A percentile compares a stretch with the other conserved stretches of the same genome.
phyloP scores from a whole-genome alignment of 2,797 vertebrate genomes.

The Takifugu ocellatus region DNA sequence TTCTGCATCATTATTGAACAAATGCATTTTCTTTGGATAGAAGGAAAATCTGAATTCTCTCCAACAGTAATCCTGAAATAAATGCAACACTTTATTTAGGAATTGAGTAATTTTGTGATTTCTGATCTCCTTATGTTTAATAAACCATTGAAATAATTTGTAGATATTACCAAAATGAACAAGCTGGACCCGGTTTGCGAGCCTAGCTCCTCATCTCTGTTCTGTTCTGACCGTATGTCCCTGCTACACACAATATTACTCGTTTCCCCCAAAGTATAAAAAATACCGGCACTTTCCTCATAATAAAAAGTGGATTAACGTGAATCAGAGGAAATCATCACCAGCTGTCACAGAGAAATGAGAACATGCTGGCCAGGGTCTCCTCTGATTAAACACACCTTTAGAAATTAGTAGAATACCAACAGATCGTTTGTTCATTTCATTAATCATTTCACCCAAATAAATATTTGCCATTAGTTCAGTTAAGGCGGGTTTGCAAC shows the following conservation, averaged over 20 bases:
- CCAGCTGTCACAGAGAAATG: conserved; percentile 98
- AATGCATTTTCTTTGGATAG: too few species aligned
- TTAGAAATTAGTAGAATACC: conserved; percentile 81
- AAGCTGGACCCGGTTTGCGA: conserved; percentile 16
- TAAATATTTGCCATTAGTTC: not conserved
- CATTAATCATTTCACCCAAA: not conserved
- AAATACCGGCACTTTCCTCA: conserved; percentile 90
- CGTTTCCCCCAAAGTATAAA: conserved; percentile 83
- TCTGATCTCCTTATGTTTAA: conserved; percentile 12
- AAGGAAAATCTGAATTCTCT: too few species aligned
- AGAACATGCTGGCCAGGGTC: conserved; percentile 84
- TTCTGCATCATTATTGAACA: too few species aligned
- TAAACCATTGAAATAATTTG: conserved; percentile 13
- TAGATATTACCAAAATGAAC: not conserved
- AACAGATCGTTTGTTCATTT: conserved; percentile 28
- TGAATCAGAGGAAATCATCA: conserved; percentile 90
- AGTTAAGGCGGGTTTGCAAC: not conserved
- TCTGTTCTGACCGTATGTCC: conserved; percentile 73
- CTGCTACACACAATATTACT: conserved; percentile 75
- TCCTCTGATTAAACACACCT: conserved; percentile 86
- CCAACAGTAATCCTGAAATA: conserved; percentile 1
- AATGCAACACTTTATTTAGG: not conserved
- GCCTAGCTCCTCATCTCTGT: conserved; percentile 27
- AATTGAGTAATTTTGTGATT: conserved; percentile 7
- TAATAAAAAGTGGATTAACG: conserved; percentile 99